Percentiles rank a stretch among this genome's conserved stretches.
Evolutionary conservation across 2,113 vertebrate species (phyloP).

Genomic region (human): GRCh38 chr14:82284501-82285000

Average conservation of each 20-base stretch:
- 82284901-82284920: not conserved
- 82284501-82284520: conserved; percentile 52
- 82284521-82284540: conserved; percentile 71
- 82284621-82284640: not conserved
- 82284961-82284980: not conserved
- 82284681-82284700: conserved; percentile 24
- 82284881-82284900: not conserved
- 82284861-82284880: not conserved
- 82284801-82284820: conserved; percentile 25
- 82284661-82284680: conserved; percentile 38
- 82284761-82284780: conserved; percentile 24
- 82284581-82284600: conserved; percentile 39
- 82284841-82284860: not conserved
- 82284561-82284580: conserved; percentile 51
- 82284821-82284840: not conserved
- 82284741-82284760: conserved; percentile 52
- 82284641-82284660: conserved; percentile 14
- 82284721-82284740: conserved; percentile 53
- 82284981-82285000: not conserved
- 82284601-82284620: conserved; percentile 34
- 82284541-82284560: conserved; percentile 51
- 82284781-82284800: conserved; percentile 39
- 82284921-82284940: not conserved
- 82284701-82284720: conserved; percentile 55
- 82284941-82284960: not conserved